Percentiles rank a stretch among this genome's conserved stretches.
phyloP scores from a whole-genome alignment of 2,888 invertebrate genomes.

The Ornithoptera priamus region DNA sequence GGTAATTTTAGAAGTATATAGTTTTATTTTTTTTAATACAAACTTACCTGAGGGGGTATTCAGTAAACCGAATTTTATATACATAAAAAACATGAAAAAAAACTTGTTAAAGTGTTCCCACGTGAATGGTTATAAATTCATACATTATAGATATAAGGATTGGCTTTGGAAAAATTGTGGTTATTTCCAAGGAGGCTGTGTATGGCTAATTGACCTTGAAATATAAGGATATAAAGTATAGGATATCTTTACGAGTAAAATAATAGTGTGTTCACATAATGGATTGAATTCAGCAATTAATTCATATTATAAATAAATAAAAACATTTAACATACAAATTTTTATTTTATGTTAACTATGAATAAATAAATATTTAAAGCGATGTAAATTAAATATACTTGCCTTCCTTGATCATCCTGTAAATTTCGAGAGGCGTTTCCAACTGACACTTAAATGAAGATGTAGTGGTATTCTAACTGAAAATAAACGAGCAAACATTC shows the following conservation, averaged over 20 bases:
- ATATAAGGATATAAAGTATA: neutral
- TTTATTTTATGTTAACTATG: neutral
- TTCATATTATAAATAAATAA: neutral
- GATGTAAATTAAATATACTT: conserved; percentile 26
- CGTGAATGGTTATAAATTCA: neutral
- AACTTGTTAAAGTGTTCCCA: neutral
- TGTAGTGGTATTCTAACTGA: conserved; percentile 28
- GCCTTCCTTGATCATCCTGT: conserved; percentile 28
- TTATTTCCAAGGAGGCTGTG: neutral
- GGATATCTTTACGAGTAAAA: neutral
- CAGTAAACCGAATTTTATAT: neutral
- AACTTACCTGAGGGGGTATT: neutral
- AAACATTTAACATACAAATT: neutral
- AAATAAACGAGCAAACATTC: conserved; percentile 27
- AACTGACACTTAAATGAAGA: conserved; percentile 45
- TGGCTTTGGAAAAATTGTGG: neutral
- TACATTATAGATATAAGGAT: neutral
- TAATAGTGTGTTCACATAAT: neutral
- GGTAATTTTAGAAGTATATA: neutral
- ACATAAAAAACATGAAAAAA: neutral
- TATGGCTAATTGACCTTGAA: conserved; percentile 1
- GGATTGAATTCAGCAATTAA: neutral
- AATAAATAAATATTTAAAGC: neutral
- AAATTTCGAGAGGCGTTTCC: conserved; percentile 34
- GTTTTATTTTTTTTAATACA: no score